Evolutionary conservation across 2,113 vertebrate genomes (phyloP), one percentile per base, ranked within the genome.

Genomic region (Fulica atra): DNA sequence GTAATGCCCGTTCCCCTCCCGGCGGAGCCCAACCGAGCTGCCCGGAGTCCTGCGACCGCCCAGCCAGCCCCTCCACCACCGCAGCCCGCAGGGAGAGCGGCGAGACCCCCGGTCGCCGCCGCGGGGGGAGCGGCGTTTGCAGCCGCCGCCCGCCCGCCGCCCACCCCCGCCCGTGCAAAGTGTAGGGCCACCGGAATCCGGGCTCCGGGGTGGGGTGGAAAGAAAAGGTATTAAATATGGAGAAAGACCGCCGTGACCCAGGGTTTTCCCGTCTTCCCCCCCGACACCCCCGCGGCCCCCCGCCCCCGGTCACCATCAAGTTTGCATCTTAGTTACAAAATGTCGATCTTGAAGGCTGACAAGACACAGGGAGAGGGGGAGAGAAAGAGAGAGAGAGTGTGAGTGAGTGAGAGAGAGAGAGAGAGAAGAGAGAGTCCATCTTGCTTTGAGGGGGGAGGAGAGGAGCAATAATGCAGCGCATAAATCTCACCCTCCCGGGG

Each of bases 341-440:
- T 98, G 99, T 99, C 99, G 98, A 98, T 99, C 96, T 98, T 97
- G 95, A 96, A 97, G 98, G 98, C 98, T 98, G 99, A 99, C 98
- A 98, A 99, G 98, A 98, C 98, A 98, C 98, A 98, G 97, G 96
- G 98, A 93, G 93, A 97, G 96, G 89, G 87, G 95, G 86, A 95
- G 98, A 96, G 97, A 93, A 78, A 97, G 90, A 94, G 93, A 96
- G 94, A 90, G 93, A 96, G 95, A 82, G 96, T 82, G 94, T 95
- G 89, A 86, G 81, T 68, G 92, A 94, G 98, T 93, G 93, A 80
- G 91, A 84, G 85, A 95, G 98, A 95, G 97, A 88, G 94, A 95
- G 96, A 97, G 95, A 97, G 97, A 97, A 97, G 97, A 95, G 98
- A 99, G 99, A 99, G 99, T 99, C 99, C 99, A 99, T 99, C 99